Evolutionary conservation across 2,888 invertebrate genomes (phyloP), one percentile per base, ranked within the genome.

Genomic region (Melanotus villosus): DNA sequence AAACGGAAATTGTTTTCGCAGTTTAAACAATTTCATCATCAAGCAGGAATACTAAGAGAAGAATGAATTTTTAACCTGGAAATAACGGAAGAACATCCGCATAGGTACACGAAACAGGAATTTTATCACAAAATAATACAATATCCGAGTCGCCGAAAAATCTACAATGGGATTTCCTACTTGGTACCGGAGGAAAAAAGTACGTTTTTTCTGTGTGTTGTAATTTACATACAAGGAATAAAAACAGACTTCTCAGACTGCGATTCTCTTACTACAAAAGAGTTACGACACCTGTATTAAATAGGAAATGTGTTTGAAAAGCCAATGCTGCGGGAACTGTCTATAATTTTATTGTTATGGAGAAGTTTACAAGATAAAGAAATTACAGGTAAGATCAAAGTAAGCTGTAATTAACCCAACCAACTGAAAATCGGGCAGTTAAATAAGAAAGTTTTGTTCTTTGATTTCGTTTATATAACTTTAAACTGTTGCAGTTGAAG

Each of bases 301-400:
- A 47, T 47, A 47, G 47, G 47, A 47, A 47, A 47, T 12, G 47
- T 47, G 21, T 47, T 9, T 47, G 47, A 26, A 47, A 47, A 47
- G 10, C 47, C n/a, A 23, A 47, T 47, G 41, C 16, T 41, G 41
- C 12, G 18, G 14, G 41, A 41, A 41, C 41, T 41, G 10, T 23
- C 19, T 47, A 23, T 47, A 47, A 47, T 47, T 47, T 47, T 47
- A 47, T 47, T 47, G 47, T 47, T 47, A 23, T 1, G 23, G 14
- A 47, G 23, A 47, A 47, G 4, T 6, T 1, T 9, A 21, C 1
- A 45, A 10, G 1, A 6, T 23, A 23, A n/a, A 23, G 7, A 43
- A 23, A 47, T 26, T 47, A n/a, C 1, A 14, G 19, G 21, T 23
- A n/a, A n/a, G 7, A 23, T 47, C 23, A 6, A 3, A 12, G 12